phyloP scores from a whole-genome alignment of 1,140 invertebrate genomes.

The Carposina sasakii region DNA sequence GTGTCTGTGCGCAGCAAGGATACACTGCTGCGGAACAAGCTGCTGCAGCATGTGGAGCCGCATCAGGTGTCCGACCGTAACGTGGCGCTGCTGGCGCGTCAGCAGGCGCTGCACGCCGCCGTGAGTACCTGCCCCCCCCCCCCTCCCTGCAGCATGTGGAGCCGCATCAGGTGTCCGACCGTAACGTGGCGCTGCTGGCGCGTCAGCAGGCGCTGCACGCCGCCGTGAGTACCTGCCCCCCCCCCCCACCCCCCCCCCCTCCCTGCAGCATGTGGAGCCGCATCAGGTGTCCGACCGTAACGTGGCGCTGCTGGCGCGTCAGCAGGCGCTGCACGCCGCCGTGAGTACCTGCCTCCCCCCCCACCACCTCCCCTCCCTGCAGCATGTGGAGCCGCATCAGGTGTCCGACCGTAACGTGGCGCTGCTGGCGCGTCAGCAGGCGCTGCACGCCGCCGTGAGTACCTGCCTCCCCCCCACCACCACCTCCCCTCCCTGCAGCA shows the following conservation, averaged over 20 bases:
- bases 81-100: slow-evolving; percentile 88
- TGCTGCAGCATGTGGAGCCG: slow-evolving; percentile 87
- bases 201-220: slow-evolving; percentile 94
- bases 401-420: slow-evolving; percentile 92
- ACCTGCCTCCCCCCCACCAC: too few relatives aligned
- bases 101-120: slow-evolving; percentile 94
- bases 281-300: slow-evolving; percentile 92
- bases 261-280: slow-evolving; percentile 86
- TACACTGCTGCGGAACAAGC: slow-evolving; percentile 81
- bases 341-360: slow-evolving; percentile 73
- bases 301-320: slow-evolving; percentile 88
- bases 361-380: too few relatives aligned
- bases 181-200: slow-evolving; percentile 88
- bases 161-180: slow-evolving; percentile 90
- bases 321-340: slow-evolving; percentile 94
- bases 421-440: slow-evolving; percentile 90
- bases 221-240: slow-evolving; percentile 79
- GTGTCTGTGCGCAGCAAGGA: slow-evolving; percentile 89
- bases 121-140: slow-evolving; percentile 74
- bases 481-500: too few relatives aligned
- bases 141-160: slow-evolving; percentile 82
- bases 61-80: slow-evolving; percentile 92
- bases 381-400: slow-evolving; percentile 87
- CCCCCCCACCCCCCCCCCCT: too few relatives aligned
- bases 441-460: slow-evolving; percentile 93